Percentiles rank a stretch among this genome's conserved stretches.
phyloP scores from a whole-genome alignment of 2,888 invertebrate genomes.

The Drosophila tripunctata region DNA sequence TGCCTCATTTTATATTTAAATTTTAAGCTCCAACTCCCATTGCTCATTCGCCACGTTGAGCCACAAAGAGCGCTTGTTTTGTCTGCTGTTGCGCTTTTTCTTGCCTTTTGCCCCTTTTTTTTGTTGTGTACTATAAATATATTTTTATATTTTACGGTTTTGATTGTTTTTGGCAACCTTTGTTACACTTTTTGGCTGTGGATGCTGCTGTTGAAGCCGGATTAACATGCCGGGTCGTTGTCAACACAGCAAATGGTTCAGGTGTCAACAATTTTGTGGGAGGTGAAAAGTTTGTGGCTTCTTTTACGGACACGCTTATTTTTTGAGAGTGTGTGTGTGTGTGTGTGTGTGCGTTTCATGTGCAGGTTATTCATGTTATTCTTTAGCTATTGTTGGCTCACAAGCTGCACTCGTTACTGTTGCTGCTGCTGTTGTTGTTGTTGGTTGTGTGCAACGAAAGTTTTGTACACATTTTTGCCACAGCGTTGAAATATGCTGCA shows the following conservation, averaged over 20 bases:
- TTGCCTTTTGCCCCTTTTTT: not conserved
- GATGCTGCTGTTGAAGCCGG: slow-evolving; percentile 26
- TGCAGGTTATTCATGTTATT: slow-evolving; percentile 64
- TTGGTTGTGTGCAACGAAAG: slow-evolving; percentile 57
- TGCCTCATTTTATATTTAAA: slow-evolving; percentile 16
- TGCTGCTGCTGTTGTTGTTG: slow-evolving; percentile 15
- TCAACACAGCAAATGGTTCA: slow-evolving; percentile 72
- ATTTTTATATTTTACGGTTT: slow-evolving; percentile 20
- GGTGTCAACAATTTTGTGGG: slow-evolving; percentile 74
- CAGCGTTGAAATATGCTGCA: slow-evolving; percentile 69
- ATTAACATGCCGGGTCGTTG: slow-evolving; percentile 64
- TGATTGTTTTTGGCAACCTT: slow-evolving; percentile 58
- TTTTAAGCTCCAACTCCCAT: slow-evolving; percentile 22
- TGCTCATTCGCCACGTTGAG: slow-evolving; percentile 45
- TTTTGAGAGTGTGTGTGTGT: too few relatives aligned
- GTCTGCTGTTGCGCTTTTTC: not conserved
- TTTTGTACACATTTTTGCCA: slow-evolving; percentile 58
- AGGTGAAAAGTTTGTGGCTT: slow-evolving; percentile 72
- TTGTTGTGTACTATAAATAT: too few relatives aligned
- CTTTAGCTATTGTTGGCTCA: slow-evolving; percentile 42
- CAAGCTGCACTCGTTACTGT: slow-evolving; percentile 1
- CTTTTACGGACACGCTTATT: slow-evolving; percentile 63
- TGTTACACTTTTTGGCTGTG: slow-evolving; percentile 35
- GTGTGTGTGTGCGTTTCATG: slow-evolving; percentile 51
- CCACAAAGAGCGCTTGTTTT: slow-evolving; percentile 7